Conservation (phyloP, 2,113 vertebrate genomes). For the Tragulus kanchil region DNA sequence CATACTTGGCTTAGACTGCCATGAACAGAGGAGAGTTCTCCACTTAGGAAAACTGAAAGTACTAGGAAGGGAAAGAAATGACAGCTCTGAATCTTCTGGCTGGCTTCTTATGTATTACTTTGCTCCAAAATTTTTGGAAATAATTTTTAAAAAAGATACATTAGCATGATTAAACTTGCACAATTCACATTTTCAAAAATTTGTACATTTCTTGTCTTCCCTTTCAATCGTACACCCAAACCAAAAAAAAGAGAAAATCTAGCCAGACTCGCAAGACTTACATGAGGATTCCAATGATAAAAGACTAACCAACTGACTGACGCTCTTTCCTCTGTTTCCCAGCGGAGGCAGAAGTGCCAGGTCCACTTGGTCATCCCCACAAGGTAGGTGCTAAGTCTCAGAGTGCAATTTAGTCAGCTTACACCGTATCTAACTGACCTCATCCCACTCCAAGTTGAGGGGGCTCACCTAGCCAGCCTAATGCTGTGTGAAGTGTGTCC, state of each 20-base stretch:
- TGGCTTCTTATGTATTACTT: background rate
- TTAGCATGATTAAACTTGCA: background rate
- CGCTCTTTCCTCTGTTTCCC: background rate
- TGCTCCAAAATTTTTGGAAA: constrained; percentile 14
- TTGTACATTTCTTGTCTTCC: constrained; percentile 7
- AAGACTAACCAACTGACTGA: background rate
- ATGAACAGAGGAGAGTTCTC: background rate
- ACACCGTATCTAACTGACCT: background rate
- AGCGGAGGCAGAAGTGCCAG: background rate
- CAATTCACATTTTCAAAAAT: constrained; percentile 57
- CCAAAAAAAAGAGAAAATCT: background rate
- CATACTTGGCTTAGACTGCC: background rate
- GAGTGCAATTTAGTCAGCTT: background rate
- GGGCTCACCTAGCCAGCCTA: background rate
- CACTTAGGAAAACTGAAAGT: constrained; percentile 3
- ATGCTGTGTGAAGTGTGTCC: background rate
- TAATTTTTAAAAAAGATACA: background rate
- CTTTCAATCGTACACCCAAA: constrained; percentile 48
- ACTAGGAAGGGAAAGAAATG: background rate
- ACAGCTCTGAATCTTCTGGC: background rate
- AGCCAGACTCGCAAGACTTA: background rate
- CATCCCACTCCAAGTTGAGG: background rate
- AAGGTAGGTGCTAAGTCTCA: background rate
- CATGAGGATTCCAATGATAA: background rate
- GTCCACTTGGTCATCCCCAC: background rate